A percentile compares a stretch with the other conserved stretches of the same genome.
Evolutionary conservation across 2,113 vertebrate genomes (phyloP).

Genomic region (Cichladusa arquata): DNA sequence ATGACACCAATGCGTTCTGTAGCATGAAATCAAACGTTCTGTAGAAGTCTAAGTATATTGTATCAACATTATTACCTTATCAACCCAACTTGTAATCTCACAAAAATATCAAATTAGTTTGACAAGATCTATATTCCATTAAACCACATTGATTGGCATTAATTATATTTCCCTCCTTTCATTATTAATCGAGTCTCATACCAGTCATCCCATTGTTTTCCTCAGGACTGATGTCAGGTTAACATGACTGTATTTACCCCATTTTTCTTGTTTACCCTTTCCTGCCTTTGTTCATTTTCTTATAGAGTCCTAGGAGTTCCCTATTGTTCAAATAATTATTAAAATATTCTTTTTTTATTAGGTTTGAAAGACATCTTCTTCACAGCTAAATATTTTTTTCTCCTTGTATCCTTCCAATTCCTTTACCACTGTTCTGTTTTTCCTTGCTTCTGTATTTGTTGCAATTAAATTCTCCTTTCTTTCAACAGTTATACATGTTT

Average conservation of each 20-base stretch:
- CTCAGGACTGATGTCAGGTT: slow-evolving; percentile 30
- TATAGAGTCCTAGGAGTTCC: neutral
- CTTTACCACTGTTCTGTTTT: neutral
- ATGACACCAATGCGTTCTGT: neutral
- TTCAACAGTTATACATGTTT: neutral
- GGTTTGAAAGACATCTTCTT: neutral
- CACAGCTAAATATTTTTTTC: neutral
- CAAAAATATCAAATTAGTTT: slow-evolving; percentile 66
- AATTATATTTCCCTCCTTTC: slow-evolving; percentile 51
- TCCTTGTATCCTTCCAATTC: neutral
- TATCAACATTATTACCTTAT: slow-evolving; percentile 50
- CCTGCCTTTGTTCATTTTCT: neutral
- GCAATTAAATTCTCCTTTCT: neutral
- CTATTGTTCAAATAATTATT: neutral
- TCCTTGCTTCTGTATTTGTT: neutral
- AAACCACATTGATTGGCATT: slow-evolving; percentile 53
- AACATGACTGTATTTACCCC: slow-evolving; percentile 2
- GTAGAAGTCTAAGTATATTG: neutral
- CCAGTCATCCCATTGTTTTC: slow-evolving; percentile 45
- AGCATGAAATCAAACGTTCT: slow-evolving; percentile 13
- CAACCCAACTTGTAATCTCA: slow-evolving; percentile 43
- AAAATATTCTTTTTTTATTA: neutral
- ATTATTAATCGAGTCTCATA: slow-evolving; percentile 33
- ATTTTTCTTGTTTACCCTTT: slow-evolving; percentile 45
- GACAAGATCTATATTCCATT: slow-evolving; percentile 60